Percentiles rank a stretch among this genome's conserved stretches.
Evolutionary conservation across 2,113 vertebrate species (phyloP).

Genomic region (Pelmatolapia mariae): DNA sequence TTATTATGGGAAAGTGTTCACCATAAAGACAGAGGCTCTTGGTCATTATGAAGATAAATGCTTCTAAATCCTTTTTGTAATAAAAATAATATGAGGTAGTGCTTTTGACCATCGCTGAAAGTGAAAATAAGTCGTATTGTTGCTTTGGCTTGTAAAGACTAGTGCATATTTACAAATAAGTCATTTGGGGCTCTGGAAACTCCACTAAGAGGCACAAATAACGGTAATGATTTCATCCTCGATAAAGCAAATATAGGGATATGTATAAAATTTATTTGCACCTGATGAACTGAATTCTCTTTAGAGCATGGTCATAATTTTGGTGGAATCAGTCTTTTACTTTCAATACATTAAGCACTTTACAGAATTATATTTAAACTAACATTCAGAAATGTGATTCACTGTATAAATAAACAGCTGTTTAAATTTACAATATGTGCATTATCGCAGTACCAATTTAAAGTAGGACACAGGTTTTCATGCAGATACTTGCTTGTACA

Average conservation of each 20-base stretch:
- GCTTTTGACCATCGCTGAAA: background rate
- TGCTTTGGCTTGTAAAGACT: background rate
- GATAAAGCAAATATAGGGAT: background rate
- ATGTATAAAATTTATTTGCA: conserved; percentile 48
- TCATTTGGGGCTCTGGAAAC: conserved; percentile 42
- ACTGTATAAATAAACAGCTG: background rate
- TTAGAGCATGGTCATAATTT: background rate
- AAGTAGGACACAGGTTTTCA: background rate
- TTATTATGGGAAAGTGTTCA: background rate
- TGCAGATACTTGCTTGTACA: background rate
- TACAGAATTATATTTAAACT: background rate
- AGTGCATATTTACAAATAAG: conserved; percentile 3
- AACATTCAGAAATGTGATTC: background rate
- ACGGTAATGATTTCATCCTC: conserved; percentile 25
- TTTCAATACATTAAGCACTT: background rate
- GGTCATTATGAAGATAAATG: background rate
- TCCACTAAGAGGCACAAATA: conserved; percentile 21
- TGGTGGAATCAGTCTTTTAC: background rate
- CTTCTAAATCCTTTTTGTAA: background rate
- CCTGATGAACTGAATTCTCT: background rate
- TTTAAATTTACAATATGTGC: background rate
- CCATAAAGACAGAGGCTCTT: background rate
- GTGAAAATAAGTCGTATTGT: background rate
- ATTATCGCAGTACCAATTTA: background rate
- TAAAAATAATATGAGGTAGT: background rate